These are phyloP conservation scores for Liposcelis brunnea DNA, from an alignment of 2,888 invertebrate species.

Conservation along the genomic window DNA sequence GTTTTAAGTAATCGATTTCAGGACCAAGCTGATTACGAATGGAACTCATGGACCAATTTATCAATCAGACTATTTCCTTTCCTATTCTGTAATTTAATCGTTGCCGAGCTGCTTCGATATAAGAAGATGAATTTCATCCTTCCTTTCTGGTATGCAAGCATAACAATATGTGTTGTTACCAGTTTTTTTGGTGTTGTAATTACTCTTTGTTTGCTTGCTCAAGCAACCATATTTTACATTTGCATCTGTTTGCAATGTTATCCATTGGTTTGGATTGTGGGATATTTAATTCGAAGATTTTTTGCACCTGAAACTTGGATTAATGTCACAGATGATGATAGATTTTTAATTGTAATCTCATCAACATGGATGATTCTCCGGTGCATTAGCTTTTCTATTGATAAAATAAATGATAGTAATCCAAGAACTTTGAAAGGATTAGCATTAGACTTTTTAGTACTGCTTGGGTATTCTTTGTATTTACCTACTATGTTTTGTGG, in stretches of 20 bases:
- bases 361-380: conserved; percentile 53
- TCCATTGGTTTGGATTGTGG: conserved; percentile 36
- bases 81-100: not conserved
- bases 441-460: conserved; percentile 23
- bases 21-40: conserved; percentile 1
- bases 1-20: not conserved
- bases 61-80: not conserved
- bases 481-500: conserved; percentile 69
- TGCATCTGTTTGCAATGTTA: conserved; percentile 32
- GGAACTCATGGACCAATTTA: conserved; percentile 4
- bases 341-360: conserved; percentile 29
- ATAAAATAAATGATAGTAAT: too few relatives aligned
- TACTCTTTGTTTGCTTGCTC: conserved; percentile 31
- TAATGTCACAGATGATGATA: conserved; percentile 31
- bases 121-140: not conserved
- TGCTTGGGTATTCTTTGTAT: conserved; percentile 62
- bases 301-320: conserved; percentile 30
- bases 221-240: conserved; percentile 37
- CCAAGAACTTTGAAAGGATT: too few relatives aligned
- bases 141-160: not conserved
- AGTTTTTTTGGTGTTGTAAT: conserved; percentile 30
- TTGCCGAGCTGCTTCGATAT: not conserved
- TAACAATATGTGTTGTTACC: not conserved
- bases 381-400: conserved; percentile 58
- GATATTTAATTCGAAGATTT: conserved; percentile 22